Conservation (phyloP, 2,797 vertebrate species). For the Odontamblyopus lacepedii region DNA sequence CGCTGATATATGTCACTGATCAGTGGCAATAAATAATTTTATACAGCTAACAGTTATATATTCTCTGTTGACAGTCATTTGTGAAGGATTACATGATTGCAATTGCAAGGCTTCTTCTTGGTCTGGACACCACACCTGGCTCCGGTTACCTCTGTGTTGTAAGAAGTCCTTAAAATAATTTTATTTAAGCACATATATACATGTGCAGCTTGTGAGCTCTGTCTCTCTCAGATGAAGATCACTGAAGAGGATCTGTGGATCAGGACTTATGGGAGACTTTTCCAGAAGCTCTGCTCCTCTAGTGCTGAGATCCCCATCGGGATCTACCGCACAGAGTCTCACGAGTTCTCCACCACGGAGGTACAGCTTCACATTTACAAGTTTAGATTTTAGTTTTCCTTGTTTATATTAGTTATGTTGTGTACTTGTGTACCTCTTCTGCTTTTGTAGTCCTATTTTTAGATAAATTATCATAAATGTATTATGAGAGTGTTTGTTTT, state of each 20-base stretch:
- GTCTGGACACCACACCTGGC: constrained; percentile 83
- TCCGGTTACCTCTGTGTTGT: constrained; percentile 85
- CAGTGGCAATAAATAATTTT: constrained; percentile 2
- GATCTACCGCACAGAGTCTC: constrained; percentile 82
- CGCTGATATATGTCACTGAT: constrained; percentile 52
- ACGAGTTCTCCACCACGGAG: constrained; percentile 75
- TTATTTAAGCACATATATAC: neutral
- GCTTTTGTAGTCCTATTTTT: neutral
- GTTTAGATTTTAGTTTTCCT: neutral
- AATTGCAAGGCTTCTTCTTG: constrained; percentile 81
- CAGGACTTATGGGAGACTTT: constrained; percentile 80
- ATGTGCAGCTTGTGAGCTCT: neutral
- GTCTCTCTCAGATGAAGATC: constrained; percentile 74
- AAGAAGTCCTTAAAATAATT: constrained; percentile 54
- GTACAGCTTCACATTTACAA: constrained; percentile 35
- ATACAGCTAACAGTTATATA: neutral
- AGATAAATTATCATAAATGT: neutral
- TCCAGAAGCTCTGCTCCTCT: constrained; percentile 85
- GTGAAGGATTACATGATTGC: constrained; percentile 88
- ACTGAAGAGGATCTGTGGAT: constrained; percentile 84
- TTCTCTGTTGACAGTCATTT: constrained; percentile 75
- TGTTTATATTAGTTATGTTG: neutral
- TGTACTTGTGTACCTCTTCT: neutral
- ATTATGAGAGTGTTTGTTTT: neutral
- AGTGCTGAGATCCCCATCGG: constrained; percentile 85